phyloP scores from a whole-genome alignment of 2,113 vertebrate genomes.

The Lamprologus tigripictilis region DNA sequence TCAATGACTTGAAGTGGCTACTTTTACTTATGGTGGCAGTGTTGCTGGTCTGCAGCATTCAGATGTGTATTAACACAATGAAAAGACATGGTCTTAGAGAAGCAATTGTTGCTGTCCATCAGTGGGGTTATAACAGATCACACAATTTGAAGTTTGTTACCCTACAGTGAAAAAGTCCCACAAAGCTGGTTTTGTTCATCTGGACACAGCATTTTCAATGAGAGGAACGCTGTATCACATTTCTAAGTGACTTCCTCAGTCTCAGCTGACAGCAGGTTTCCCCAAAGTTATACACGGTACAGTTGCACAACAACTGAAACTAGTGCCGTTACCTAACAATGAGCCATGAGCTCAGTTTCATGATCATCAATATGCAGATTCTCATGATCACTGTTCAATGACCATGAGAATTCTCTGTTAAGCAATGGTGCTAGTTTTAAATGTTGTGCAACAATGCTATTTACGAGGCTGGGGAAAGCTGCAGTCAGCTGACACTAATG shows the following conservation, averaged over 20 bases:
- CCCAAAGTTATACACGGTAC: background rate
- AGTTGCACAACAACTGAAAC: background rate
- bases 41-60: background rate
- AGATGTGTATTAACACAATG: background rate
- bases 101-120: background rate
- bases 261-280: background rate
- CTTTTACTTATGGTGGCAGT: background rate
- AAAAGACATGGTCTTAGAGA: background rate
- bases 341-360: background rate
- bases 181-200: background rate
- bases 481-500: background rate
- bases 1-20: background rate
- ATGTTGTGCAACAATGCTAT: background rate
- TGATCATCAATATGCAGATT: background rate
- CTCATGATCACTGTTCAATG: background rate
- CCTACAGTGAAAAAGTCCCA: background rate
- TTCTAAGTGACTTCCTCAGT: background rate
- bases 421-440: background rate
- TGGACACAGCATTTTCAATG: background rate
- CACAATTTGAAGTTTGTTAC: background rate
- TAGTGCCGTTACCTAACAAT: background rate
- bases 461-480: background rate
- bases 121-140: background rate
- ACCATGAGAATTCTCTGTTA: background rate
- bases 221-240: background rate